Evolutionary conservation across 2,113 vertebrate species (phyloP).

Genomic region (Copsychus sechellarum): DNA sequence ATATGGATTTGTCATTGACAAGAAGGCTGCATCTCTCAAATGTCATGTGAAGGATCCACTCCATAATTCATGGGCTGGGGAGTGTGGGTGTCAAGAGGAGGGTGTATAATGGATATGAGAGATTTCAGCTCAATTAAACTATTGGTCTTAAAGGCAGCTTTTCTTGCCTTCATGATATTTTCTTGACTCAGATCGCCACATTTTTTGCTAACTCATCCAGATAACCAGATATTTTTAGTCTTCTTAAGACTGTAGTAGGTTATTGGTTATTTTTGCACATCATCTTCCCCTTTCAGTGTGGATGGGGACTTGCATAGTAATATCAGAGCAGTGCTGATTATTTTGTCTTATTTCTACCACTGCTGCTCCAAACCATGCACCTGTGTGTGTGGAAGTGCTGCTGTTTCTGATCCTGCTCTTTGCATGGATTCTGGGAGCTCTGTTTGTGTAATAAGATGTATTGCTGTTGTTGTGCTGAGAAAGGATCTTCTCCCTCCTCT

Average conservation of each 20-base stretch:
- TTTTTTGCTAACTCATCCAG: background rate
- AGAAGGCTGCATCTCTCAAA: constrained; percentile 7
- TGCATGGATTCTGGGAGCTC: background rate
- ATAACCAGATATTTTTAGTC: background rate
- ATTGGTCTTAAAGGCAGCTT: background rate
- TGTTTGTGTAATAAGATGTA: fast-evolving
- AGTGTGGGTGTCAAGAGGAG: constrained; percentile 13
- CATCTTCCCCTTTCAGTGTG: background rate
- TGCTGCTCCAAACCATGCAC: background rate
- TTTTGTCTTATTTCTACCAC: background rate
- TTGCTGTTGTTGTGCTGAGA: background rate
- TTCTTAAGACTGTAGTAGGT: background rate
- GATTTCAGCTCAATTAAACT: background rate
- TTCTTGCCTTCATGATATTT: background rate
- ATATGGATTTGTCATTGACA: constrained; percentile 34
- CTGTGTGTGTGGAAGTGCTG: background rate
- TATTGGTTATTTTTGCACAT: background rate
- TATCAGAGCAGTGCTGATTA: background rate
- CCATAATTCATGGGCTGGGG: constrained; percentile 49
- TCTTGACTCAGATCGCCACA: background rate
- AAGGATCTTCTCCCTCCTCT: background rate
- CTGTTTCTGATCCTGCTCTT: background rate
- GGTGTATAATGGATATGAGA: background rate
- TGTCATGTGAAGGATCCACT: constrained; percentile 20
- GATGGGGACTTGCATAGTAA: background rate